Base-by-base conservation (phyloP, 2,113 vertebrate genomes). In the Aythya baeri region DNA sequence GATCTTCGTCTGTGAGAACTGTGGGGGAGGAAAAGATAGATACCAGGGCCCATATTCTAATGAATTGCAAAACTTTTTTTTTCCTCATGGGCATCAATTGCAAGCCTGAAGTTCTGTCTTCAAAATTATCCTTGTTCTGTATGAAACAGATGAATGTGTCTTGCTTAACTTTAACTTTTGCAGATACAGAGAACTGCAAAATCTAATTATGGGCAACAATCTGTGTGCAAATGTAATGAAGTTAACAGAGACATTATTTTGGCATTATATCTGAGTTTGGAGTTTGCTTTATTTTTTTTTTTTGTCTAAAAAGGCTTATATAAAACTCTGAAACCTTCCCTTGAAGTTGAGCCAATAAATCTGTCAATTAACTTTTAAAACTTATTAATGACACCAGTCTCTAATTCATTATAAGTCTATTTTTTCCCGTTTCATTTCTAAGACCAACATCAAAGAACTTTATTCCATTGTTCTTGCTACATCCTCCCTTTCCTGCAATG, bases 21-120 rank as follows among this genome's bases (percentile, higher is more conserved):
- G 55, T 96, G 91, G 94, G 93, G 94, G 95, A 96, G 94, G 81
- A 83, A 93, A 32, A 95, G 86, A 88, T 82, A 95, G 88, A 88
- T 82, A 92, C 73, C 54, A 96, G 70, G 55, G 73, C 57, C 57
- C 90, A 38, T 87, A 94, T 61, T 63, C 90, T 92, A 95, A 77
- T 81, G 66, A 93, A 84, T 95, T 96, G 86, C 81, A 91, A 96
- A 97, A 95, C 72, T n/a, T n/a, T 72, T 57, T 91, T 91, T 66
- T 58, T 76, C 25, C 50, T 83, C 32, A 32, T 79, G 70, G 58
- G 46, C 32, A 92, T 87, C 65, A 81, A n/a, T 63, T 88, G 77
- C 78, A 94, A 92, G 23, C 66, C 61, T 58, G n/a, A 86, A 78
- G 61, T 89, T 83, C 43, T 91, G 10, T 84, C 38, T 91, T 87